phyloP scores from a whole-genome alignment of 2,797 vertebrate genomes.

The Clarias pachynema region DNA sequence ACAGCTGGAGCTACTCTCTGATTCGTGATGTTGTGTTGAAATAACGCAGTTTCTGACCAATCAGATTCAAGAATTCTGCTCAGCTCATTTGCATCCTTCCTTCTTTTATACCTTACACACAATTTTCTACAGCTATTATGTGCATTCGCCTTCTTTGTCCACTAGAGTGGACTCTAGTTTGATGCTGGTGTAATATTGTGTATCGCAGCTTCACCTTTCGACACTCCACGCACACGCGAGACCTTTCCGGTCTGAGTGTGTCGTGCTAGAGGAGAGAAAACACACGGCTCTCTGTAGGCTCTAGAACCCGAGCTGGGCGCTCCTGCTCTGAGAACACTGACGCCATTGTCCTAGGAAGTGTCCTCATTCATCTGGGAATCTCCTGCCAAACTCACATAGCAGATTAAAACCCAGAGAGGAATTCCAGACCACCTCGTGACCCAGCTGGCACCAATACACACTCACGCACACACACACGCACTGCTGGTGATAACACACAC shows the following conservation, averaged over 20 bases:
- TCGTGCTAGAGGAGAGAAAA: not conserved
- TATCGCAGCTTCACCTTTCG: not conserved
- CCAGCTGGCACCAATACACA: slow-evolving; percentile 37
- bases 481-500: slow-evolving; percentile 11
- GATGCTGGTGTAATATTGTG: not conserved
- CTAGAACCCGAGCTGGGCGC: not conserved
- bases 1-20: not conserved
- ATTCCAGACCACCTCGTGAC: slow-evolving; percentile 45
- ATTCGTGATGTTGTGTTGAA: not conserved
- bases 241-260: not conserved
- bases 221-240: not conserved
- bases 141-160: not conserved
- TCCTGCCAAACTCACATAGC: slow-evolving; percentile 15
- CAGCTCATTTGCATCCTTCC: no score
- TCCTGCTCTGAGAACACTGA: slow-evolving; percentile 8
- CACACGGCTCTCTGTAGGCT: not conserved
- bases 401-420: slow-evolving; percentile 21
- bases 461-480: not conserved
- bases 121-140: not conserved
- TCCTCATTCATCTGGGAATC: slow-evolving; percentile 31
- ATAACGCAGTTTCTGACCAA: not conserved
- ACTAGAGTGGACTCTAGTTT: not conserved
- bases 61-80: not conserved
- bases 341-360: slow-evolving; percentile 33
- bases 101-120: not conserved